phyloP scores from a whole-genome alignment of 92 coral and sea anemone species.

The Muricea muricata region DNA sequence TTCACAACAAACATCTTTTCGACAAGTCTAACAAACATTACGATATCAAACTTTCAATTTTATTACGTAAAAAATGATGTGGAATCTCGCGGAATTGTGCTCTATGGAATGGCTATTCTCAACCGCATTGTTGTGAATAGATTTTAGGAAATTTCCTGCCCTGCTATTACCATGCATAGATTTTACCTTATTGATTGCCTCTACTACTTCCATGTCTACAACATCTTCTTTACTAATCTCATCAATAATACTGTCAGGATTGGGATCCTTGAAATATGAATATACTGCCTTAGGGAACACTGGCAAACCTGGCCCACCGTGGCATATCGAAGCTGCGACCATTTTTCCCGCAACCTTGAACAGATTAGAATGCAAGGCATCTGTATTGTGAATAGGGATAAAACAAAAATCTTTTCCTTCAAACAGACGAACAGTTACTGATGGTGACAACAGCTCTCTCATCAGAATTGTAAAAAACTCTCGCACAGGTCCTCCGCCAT shows the following conservation, averaged over 20 bases:
- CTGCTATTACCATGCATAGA: background rate
- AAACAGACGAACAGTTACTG: slow-evolving; percentile 40
- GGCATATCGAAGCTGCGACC: slow-evolving; percentile 45
- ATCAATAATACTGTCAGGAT: background rate
- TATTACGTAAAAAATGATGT: background rate
- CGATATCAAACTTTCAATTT: background rate
- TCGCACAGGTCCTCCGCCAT: slow-evolving; percentile 66
- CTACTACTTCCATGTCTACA: background rate
- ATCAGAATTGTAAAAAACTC: slow-evolving; percentile 52
- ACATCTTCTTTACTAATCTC: background rate
- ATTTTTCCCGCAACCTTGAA: slow-evolving; percentile 63
- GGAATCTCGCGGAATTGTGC: background rate
- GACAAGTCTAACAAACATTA: too few relatives aligned
- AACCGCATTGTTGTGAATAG: too few relatives aligned
- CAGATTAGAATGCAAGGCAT: slow-evolving; percentile 55
- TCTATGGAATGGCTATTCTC: background rate
- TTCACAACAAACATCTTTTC: too few relatives aligned
- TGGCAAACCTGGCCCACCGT: slow-evolving; percentile 64
- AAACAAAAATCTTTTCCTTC: slow-evolving; percentile 40
- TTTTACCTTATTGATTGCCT: background rate
- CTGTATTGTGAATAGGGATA: slow-evolving; percentile 64
- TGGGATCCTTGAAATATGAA: background rate
- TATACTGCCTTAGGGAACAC: slow-evolving; percentile 34
- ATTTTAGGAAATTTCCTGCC: background rate
- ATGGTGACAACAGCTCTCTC: slow-evolving; percentile 43